Conservation (phyloP, 2,113 vertebrate species). For the Rhinolophus sinicus region DNA sequence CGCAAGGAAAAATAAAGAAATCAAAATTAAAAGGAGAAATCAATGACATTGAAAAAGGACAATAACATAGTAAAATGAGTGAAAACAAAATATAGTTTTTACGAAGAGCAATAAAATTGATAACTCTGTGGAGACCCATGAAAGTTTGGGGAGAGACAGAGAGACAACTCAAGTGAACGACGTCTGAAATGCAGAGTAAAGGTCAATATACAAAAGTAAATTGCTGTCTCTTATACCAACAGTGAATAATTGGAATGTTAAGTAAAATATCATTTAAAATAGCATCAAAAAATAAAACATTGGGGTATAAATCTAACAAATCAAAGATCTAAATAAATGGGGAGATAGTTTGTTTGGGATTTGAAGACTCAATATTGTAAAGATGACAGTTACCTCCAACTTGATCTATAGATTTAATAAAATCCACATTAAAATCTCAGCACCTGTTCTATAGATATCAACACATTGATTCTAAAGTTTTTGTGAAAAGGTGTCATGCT, state of each 20-base stretch:
- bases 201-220: accelerated
- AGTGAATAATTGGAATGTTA: not conserved
- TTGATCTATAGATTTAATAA: not conserved
- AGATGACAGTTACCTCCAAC: not conserved
- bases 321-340: not conserved
- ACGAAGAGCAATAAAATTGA: not conserved
- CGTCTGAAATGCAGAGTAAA: not conserved
- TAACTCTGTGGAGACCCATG: not conserved
- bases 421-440: not conserved
- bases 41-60: not conserved
- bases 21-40: not conserved
- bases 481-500: no score
- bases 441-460: not conserved
- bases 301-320: not conserved
- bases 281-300: not conserved
- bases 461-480: not conserved
- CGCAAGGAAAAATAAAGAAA: not conserved
- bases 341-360: not conserved
- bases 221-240: no score
- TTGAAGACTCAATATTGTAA: not conserved
- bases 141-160: not conserved
- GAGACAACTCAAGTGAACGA: not conserved
- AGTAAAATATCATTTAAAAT: not conserved
- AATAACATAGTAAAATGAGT: not conserved
- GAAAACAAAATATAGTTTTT: not conserved